A percentile compares a stretch with the other conserved stretches of the same genome.
phyloP scores from a whole-genome alignment of 2,888 invertebrate genomes.

The Orchestes rusci region DNA sequence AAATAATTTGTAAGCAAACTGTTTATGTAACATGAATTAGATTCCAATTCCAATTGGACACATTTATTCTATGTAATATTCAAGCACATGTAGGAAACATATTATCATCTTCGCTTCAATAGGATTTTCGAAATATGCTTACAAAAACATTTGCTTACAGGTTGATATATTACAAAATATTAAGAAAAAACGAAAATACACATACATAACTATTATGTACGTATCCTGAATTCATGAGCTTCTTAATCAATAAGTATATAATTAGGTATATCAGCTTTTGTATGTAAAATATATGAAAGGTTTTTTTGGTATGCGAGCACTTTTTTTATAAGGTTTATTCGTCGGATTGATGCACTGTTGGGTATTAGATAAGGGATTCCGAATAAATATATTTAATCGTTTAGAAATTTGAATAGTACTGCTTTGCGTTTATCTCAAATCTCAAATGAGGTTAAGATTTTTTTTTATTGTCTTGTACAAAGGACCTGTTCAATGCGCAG shows the following conservation, averaged over 20 bases:
- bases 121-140: too few species aligned
- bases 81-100: too few species aligned
- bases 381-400: slow-evolving; percentile 33
- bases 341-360: slow-evolving; percentile 38
- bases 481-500: slow-evolving; percentile 18
- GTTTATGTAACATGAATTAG: too few species aligned
- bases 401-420: slow-evolving; percentile 33
- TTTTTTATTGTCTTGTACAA: slow-evolving; percentile 36
- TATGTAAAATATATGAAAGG: slow-evolving; percentile 37
- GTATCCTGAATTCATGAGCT: slow-evolving; percentile 21
- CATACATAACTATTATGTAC: slow-evolving; percentile 12
- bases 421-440: slow-evolving; percentile 37
- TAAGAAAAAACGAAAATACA: slow-evolving; percentile 5
- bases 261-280: slow-evolving; percentile 33
- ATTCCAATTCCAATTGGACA: too few species aligned
- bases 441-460: slow-evolving; percentile 33
- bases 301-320: slow-evolving; percentile 37
- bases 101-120: too few species aligned
- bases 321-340: slow-evolving; percentile 27
- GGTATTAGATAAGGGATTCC: slow-evolving; percentile 39
- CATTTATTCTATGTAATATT: too few species aligned
- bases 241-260: slow-evolving; percentile 16
- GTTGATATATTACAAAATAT: not conserved
- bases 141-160: too few species aligned
- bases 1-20: too few species aligned